Conservation (phyloP, 2,888 invertebrate species). For the Drosophila falleni region DNA sequence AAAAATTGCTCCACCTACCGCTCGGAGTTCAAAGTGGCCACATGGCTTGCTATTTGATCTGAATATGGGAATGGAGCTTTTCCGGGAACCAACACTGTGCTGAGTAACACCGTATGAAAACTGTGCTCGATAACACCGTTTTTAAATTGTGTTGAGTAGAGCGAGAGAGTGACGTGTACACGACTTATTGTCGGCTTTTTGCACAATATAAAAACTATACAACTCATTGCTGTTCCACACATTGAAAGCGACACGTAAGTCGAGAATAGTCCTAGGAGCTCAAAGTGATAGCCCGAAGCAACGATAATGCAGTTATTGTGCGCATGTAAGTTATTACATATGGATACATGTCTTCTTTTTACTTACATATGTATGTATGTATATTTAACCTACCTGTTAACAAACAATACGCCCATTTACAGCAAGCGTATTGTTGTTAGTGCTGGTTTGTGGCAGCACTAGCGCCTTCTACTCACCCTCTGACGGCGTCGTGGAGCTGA, state of each 20-base stretch:
- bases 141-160: too few relatives aligned
- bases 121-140: too few relatives aligned
- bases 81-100: too few relatives aligned
- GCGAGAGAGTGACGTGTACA: constrained; percentile 46
- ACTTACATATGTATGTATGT: neutral
- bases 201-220: constrained; percentile 20
- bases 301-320: constrained; percentile 35
- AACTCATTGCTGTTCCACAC: constrained; percentile 11
- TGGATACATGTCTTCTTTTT: constrained; percentile 1
- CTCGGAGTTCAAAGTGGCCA: too few relatives aligned
- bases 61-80: too few relatives aligned
- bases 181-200: constrained; percentile 38
- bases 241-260: constrained; percentile 26
- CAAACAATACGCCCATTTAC: constrained; percentile 11
- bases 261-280: neutral
- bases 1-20: too few relatives aligned
- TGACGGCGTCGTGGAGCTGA: constrained; percentile 94
- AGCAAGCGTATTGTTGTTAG: constrained; percentile 63
- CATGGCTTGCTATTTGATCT: too few relatives aligned
- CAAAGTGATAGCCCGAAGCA: constrained; percentile 1
- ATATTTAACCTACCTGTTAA: constrained; percentile 6
- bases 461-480: constrained; percentile 88
- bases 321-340: constrained; percentile 37
- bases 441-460: constrained; percentile 32
- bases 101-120: too few relatives aligned